A percentile compares a stretch with the other conserved stretches of the same genome.
Evolutionary conservation across 2,797 vertebrate genomes (phyloP).

Genomic region (Poeciliopsis presidionis): DNA sequence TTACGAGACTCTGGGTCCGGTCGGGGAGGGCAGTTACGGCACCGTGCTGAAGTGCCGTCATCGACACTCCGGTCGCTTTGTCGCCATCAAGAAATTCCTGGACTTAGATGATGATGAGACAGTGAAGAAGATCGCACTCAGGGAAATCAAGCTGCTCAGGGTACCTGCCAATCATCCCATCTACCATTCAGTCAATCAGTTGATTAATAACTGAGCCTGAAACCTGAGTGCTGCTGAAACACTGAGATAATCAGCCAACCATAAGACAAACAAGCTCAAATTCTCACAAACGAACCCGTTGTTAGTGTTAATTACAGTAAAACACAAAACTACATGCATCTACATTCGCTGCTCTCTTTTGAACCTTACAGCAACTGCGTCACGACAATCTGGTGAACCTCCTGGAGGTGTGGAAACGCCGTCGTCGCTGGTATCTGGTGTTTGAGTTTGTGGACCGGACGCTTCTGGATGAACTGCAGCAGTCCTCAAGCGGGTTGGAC

Average conservation of each 20-base stretch:
- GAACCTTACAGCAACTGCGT: constrained; percentile 83
- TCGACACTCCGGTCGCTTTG: constrained; percentile 83
- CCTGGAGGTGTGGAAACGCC: constrained; percentile 88
- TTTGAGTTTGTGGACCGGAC: constrained; percentile 94
- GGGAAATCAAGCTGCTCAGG: constrained; percentile 89
- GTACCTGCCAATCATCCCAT: constrained; percentile 65
- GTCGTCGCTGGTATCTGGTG: constrained; percentile 89
- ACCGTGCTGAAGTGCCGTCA: constrained; percentile 88
- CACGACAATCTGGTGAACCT: constrained; percentile 92
- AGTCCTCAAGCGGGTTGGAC: constrained; percentile 83
- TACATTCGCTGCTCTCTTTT: neutral
- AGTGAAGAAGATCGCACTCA: constrained; percentile 87
- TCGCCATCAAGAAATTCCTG: constrained; percentile 90
- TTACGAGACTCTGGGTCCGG: constrained; percentile 86
- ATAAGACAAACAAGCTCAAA: constrained; percentile 5
- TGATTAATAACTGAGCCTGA: constrained; percentile 7
- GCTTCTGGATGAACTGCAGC: constrained; percentile 88
- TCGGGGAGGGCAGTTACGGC: constrained; percentile 89
- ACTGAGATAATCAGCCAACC: constrained; percentile 27
- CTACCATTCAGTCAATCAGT: neutral
- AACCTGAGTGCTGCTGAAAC: constrained; percentile 17
- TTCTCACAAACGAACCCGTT: neutral
- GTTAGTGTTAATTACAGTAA: fast-evolving
- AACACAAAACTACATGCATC: neutral
- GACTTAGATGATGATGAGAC: constrained; percentile 86